Conservation (phyloP, 2,888 invertebrate genomes). For the Ochropleura leucogaster region DNA sequence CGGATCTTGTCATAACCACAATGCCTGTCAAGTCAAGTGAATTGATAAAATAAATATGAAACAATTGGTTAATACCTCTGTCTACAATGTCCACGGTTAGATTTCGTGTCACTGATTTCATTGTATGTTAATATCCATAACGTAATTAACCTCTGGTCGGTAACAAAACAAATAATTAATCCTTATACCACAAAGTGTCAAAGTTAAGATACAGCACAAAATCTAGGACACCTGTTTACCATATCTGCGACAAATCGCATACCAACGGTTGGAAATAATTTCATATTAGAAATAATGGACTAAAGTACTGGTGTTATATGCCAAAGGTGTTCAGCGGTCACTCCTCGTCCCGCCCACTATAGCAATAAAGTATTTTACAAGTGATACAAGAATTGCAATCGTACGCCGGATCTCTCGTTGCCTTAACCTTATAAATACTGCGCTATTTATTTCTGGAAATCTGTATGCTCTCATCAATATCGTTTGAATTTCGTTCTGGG, state of each 20-base stretch:
- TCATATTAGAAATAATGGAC: constrained; percentile 54
- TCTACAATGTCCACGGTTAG: constrained; percentile 32
- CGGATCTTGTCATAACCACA: constrained; percentile 48
- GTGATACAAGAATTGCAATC: constrained; percentile 89
- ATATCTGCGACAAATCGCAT: constrained; percentile 60
- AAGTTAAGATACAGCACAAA: constrained; percentile 55
- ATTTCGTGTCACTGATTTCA: constrained; percentile 61
- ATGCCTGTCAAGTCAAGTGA: constrained; percentile 26
- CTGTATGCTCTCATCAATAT: constrained; percentile 82
- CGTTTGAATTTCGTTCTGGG: constrained; percentile 45
- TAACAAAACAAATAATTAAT: constrained; percentile 58
- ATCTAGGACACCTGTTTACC: constrained; percentile 61
- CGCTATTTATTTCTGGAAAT: constrained; percentile 90
- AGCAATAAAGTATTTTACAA: constrained; percentile 90
- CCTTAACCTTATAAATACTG: constrained; percentile 89
- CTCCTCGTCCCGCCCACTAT: constrained; percentile 69
- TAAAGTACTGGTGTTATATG: constrained; percentile 60
- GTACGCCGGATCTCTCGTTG: constrained; percentile 83
- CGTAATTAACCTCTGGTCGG: constrained; percentile 51
- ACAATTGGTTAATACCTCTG: constrained; percentile 38
- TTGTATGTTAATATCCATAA: constrained; percentile 56
- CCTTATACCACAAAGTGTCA: constrained; percentile 49
- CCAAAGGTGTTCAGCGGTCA: constrained; percentile 70
- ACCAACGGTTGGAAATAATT: constrained; percentile 44
- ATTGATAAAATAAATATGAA: constrained; percentile 48